phyloP scores from a whole-genome alignment of 2,113 vertebrate species.

The Barbus barbus region DNA sequence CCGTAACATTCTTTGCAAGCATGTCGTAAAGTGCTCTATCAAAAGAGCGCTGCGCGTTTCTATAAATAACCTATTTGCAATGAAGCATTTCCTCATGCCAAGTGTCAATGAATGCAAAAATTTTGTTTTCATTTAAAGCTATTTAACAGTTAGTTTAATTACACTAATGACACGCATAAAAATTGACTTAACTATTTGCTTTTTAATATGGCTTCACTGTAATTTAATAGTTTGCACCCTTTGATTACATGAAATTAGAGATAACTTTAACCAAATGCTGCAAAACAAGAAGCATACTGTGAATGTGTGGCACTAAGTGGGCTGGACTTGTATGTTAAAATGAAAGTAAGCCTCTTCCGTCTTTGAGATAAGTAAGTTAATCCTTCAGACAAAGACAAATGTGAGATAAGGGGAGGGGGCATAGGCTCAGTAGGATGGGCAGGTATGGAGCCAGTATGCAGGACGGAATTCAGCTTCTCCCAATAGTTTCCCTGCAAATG shows the following conservation, averaged over 20 bases:
- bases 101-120: neutral
- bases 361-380: neutral
- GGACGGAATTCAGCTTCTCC: slow-evolving; percentile 53
- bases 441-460: slow-evolving; percentile 32
- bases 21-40: slow-evolving; percentile 14
- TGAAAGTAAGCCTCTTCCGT: neutral
- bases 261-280: neutral
- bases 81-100: neutral
- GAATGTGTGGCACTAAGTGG: neutral
- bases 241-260: neutral
- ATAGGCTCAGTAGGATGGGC: slow-evolving; percentile 16
- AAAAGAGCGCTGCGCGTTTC: neutral
- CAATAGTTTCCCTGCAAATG: slow-evolving; percentile 47
- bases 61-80: slow-evolving; percentile 25
- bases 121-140: neutral
- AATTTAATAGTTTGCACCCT: neutral
- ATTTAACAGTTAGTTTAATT: neutral
- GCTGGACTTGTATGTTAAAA: neutral
- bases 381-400: neutral
- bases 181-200: neutral
- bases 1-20: neutral
- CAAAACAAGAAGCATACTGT: neutral
- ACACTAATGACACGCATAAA: neutral
- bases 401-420: neutral
- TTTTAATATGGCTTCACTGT: too few species aligned